phyloP scores from a whole-genome alignment of 2,888 invertebrate genomes.

The Trichopoda pennipes region DNA sequence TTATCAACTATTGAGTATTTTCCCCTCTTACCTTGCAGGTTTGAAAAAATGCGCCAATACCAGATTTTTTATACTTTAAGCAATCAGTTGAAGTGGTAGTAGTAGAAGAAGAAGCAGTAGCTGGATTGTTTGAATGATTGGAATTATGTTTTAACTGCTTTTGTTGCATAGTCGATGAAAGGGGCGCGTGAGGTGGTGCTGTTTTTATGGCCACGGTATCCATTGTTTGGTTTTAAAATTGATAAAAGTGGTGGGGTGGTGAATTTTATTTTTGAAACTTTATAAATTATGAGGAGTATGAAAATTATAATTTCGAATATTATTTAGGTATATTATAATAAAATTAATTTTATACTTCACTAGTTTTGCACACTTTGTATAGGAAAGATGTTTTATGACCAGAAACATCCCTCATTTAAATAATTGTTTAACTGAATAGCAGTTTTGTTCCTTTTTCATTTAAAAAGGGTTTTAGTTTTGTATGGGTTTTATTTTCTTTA shows the following conservation, averaged over 20 bases:
- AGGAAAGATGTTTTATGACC: slow-evolving; percentile 36
- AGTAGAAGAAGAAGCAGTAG: slow-evolving; percentile 7
- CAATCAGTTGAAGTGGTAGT: slow-evolving; percentile 63
- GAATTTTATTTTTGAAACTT: no score
- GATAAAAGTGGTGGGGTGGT: no score
- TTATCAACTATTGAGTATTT: neutral
- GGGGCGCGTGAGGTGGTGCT: slow-evolving; percentile 78
- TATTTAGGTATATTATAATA: slow-evolving; percentile 1
- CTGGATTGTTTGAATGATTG: slow-evolving; percentile 8
- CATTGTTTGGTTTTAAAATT: slow-evolving; percentile 69
- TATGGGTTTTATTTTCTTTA: neutral
- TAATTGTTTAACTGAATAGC: slow-evolving; percentile 2
- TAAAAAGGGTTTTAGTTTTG: slow-evolving; percentile 20
- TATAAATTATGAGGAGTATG: neutral
- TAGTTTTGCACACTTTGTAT: slow-evolving; percentile 26
- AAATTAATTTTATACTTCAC: slow-evolving; percentile 52
- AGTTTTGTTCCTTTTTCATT: slow-evolving; percentile 11
- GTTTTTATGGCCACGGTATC: slow-evolving; percentile 79
- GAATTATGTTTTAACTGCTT: slow-evolving; percentile 67
- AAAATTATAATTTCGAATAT: slow-evolving; percentile 27
- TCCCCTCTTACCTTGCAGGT: slow-evolving; percentile 81
- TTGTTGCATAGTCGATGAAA: slow-evolving; percentile 71
- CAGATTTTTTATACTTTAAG: slow-evolving; percentile 71
- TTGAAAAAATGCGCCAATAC: slow-evolving; percentile 81
- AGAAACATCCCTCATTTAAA: slow-evolving; percentile 48